Conservation (phyloP, 1,140 invertebrate genomes). For the Drosophila sulfurigaster region DNA sequence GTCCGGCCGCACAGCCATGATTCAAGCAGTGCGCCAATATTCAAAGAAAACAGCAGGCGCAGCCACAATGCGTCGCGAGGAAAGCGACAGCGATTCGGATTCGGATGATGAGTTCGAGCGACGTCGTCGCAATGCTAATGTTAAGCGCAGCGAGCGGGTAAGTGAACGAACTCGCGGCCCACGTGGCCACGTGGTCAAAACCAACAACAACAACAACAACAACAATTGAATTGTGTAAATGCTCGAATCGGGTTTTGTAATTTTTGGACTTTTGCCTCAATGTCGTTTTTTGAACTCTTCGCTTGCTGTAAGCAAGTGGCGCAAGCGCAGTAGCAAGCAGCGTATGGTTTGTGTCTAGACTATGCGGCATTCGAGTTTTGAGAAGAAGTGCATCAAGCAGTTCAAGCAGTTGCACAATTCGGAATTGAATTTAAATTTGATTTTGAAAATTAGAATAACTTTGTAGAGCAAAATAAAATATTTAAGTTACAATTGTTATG, state of each 20-base stretch:
- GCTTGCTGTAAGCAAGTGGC: conserved; percentile 28
- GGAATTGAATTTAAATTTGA: conserved; percentile 4
- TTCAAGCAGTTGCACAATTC: conserved; percentile 28
- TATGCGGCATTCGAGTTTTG: background rate
- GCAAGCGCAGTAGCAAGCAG: conserved; percentile 19
- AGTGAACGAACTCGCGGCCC: conserved; percentile 59
- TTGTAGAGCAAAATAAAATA: too few relatives aligned
- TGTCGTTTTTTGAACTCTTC: conserved; percentile 55
- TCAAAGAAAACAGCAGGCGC: conserved; percentile 67
- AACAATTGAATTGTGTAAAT: conserved; percentile 6
- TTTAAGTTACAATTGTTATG: too few relatives aligned
- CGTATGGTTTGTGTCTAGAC: conserved; percentile 1
- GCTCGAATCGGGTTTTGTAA: conserved; percentile 55
- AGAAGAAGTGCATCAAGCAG: conserved; percentile 18
- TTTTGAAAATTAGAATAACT: conserved; percentile 1
- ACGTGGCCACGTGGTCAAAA: conserved; percentile 49
- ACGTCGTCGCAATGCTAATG: conserved; percentile 70
- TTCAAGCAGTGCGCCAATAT: conserved; percentile 67
- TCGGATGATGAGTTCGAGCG: conserved; percentile 87
- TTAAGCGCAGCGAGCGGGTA: conserved; percentile 86
- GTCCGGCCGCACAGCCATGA: conserved; percentile 9
- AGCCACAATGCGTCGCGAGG: conserved; percentile 74
- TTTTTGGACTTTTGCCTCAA: conserved; percentile 14
- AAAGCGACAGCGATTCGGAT: conserved; percentile 87
- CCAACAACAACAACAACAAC: background rate